phyloP scores from a whole-genome alignment of 2,113 vertebrate species.

The Ophiodon elongatus region DNA sequence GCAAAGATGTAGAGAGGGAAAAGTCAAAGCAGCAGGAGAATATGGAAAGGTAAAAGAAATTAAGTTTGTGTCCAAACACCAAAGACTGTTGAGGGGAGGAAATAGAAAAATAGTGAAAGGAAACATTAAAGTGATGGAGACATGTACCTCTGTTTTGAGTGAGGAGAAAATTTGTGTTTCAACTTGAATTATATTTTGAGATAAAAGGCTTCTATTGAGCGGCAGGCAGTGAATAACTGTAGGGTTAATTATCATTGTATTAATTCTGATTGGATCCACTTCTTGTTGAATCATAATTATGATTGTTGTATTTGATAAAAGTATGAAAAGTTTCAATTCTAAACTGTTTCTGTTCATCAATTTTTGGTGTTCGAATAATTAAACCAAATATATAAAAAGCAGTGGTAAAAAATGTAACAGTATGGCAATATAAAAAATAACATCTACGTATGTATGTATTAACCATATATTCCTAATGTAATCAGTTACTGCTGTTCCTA shows the following conservation, averaged over 20 bases:
- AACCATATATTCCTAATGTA: neutral
- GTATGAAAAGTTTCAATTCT: neutral
- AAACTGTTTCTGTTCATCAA: neutral
- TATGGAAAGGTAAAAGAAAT: conserved; percentile 26
- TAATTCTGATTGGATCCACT: neutral
- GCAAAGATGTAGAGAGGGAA: neutral
- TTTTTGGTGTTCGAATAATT: neutral
- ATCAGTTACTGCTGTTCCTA: neutral
- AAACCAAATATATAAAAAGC: neutral
- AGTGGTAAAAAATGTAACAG: too few relatives aligned
- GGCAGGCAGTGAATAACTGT: neutral
- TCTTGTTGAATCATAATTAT: neutral
- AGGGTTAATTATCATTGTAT: neutral
- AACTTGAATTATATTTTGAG: neutral
- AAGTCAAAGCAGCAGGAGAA: conserved; percentile 8
- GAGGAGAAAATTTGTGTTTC: neutral
- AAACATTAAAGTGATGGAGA: neutral
- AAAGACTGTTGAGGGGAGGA: conserved; percentile 10
- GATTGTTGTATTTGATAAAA: neutral
- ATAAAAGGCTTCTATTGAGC: conserved; percentile 3
- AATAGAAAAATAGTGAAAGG: neutral
- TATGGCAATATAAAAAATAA: neutral
- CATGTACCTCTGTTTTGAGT: neutral
- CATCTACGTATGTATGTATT: neutral
- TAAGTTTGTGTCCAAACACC: conserved; percentile 28